Evolutionary conservation across 2,113 vertebrate species (phyloP).

Genomic region (Turnix velox): DNA sequence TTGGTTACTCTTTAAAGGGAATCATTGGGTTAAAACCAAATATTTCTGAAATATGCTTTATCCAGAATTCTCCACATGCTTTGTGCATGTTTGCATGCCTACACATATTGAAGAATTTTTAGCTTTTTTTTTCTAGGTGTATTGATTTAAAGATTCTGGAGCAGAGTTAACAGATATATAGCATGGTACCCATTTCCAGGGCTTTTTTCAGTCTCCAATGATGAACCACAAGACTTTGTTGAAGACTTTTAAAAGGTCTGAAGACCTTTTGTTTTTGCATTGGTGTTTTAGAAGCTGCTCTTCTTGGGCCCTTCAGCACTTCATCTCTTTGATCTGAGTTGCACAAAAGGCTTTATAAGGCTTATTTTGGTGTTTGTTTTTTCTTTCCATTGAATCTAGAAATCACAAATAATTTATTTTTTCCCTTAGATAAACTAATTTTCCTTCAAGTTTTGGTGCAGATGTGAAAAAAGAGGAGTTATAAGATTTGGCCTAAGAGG

Average conservation of each 20-base stretch:
- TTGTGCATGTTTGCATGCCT: background rate
- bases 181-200: background rate
- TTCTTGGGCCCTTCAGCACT: background rate
- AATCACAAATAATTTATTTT: background rate
- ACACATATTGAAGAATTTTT: background rate
- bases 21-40: background rate
- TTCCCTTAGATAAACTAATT: background rate
- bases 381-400: background rate
- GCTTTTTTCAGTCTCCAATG: background rate
- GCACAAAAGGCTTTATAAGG: background rate
- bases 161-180: background rate
- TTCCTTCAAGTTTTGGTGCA: background rate
- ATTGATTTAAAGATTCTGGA: background rate
- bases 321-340: background rate
- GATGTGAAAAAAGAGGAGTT: background rate
- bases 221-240: background rate
- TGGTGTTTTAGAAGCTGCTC: background rate
- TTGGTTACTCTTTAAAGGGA: background rate
- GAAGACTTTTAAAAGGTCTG: background rate
- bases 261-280: background rate
- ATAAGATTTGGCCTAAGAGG: background rate
- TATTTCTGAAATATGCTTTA: background rate
- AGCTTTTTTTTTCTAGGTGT: background rate
- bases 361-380: background rate
- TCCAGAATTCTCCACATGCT: background rate